Conservation (phyloP, 2,113 vertebrate species). For the cattle (Bos taurus) region DNA sequence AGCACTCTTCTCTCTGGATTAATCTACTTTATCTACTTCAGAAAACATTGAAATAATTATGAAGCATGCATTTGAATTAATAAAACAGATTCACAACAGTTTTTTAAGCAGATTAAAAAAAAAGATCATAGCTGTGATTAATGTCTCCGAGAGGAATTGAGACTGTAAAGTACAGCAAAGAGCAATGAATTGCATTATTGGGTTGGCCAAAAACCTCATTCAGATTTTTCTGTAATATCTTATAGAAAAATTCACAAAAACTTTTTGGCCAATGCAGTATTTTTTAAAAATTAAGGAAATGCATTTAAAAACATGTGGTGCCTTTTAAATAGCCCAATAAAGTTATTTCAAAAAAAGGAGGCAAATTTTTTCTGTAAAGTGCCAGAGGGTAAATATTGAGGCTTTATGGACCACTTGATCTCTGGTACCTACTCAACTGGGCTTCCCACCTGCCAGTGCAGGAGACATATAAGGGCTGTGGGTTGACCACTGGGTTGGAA, state of each 20-base stretch:
- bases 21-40: constrained; percentile 9
- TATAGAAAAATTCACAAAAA: neutral
- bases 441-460: neutral
- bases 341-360: neutral
- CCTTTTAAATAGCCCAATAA: neutral
- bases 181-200: neutral
- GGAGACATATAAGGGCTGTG: neutral
- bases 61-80: neutral
- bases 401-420: neutral
- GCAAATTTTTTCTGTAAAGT: neutral
- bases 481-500: neutral
- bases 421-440: neutral
- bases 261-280: neutral
- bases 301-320: neutral
- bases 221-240: neutral
- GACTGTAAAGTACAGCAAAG: neutral
- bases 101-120: neutral
- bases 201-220: neutral
- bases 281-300: neutral
- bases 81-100: neutral
- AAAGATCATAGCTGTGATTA: neutral
- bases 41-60: neutral
- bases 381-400: neutral
- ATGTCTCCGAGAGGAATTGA: neutral
- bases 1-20: neutral